Evolutionary conservation across 2,113 vertebrate genomes (phyloP).

Genomic region (Colius striatus): DNA sequence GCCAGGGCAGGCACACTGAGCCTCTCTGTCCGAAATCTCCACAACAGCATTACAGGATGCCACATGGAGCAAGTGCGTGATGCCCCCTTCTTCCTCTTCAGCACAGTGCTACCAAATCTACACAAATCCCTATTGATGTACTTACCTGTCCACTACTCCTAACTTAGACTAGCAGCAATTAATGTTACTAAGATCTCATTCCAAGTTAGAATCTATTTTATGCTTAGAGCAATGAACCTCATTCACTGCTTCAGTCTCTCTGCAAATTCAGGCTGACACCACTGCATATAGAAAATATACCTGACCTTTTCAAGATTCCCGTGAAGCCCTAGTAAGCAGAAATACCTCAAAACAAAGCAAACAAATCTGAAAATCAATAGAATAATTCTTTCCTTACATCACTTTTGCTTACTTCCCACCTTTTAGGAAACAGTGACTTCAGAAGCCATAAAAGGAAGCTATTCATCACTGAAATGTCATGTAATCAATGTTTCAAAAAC

Average conservation of each 20-base stretch:
- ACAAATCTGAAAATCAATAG: not conserved
- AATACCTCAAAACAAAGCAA: not conserved
- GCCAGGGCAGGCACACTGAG: not conserved
- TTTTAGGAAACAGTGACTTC: not conserved
- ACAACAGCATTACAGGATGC: not conserved
- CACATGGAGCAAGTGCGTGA: fast-evolving
- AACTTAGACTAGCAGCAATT: not conserved
- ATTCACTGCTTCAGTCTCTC: not conserved
- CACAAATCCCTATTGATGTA: not conserved
- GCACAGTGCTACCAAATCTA: not conserved
- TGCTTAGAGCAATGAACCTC: not conserved
- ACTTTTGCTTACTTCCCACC: not conserved
- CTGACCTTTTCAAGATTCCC: not conserved
- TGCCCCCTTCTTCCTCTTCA: not conserved
- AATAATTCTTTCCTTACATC: not conserved
- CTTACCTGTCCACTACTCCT: not conserved
- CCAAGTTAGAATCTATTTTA: not conserved
- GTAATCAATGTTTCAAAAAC: not conserved
- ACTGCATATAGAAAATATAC: not conserved
- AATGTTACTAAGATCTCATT: not conserved
- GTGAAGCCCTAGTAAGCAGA: not conserved
- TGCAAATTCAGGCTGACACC: not conserved
- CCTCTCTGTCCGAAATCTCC: not conserved
- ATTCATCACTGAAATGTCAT: not conserved
- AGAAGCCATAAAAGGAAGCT: not conserved